Evolutionary conservation across 2,113 vertebrate species (phyloP), one percentile per base, ranked within the genome.

Genomic region (Ammodytes dubius): DNA sequence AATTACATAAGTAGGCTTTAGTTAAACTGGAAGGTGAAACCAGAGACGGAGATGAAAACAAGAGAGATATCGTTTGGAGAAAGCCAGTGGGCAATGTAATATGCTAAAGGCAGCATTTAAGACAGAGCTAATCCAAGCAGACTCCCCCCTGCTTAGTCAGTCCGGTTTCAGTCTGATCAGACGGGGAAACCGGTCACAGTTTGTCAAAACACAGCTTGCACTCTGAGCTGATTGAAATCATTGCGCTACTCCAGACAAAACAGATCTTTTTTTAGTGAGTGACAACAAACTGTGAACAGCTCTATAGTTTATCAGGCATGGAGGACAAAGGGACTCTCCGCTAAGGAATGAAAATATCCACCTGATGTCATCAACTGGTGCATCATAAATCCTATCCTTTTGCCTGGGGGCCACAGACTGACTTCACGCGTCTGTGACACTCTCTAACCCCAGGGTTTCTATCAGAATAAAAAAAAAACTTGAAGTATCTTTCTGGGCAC

Each of bases 401-500:
- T 63, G 88, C 90, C 88, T 45, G 74, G 42, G 82, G 89, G 90
- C 81, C 83, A 81, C 82, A 88, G 86, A 76, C 87, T 76, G 90
- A 91, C 92, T 92, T 90, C 92, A 92, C 88, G 89, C 90, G 82
- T 91, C 77, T 69, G 84, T 93, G 94, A 93, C 92, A 92, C 86
- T 83, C 86, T 92, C 89, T 91, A 92, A 95, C 93, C 92, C 87
- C 83, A 56, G 87, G 93, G 88, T 90, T 91, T 93, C 89, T 88
- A 80, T 87, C 71, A 85, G 75, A 53, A 54, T 76, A 77, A 67
- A 79, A 57, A 86, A 87, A 88, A 89, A 75, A 59, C 76, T 85
- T 85, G 90, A 92, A 93, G 93, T 90, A 90, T 93, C 89, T 92
- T 90, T 90, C 88, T 88, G 89, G 88, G 91, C 88, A 90, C 80